Base-by-base conservation (phyloP, 2,888 invertebrate species). In the Chrysolina haemoptera region DNA sequence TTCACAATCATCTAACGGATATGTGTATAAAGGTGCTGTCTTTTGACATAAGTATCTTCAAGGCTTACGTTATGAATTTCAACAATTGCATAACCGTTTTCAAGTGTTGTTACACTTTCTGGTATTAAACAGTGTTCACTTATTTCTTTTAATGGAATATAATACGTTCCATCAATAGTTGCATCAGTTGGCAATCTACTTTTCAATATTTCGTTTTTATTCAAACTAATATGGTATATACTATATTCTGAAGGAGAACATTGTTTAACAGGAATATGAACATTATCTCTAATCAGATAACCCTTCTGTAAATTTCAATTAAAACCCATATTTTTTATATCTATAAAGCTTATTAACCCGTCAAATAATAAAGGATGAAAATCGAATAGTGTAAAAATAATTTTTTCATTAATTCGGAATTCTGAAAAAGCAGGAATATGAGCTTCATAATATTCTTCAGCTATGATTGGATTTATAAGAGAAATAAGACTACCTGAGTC, bases 371-470 rank as follows among this genome's bases (percentile, higher is more conserved):
- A 55, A 3, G 11, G 1, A 12, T 55, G 22, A 55, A 53, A 53
- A 53, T 53, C 53, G 12, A 20, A 53, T 20, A 53, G 6, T 18
- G 53, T 53, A n/a, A 48, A 48, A 5, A n/a, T n/a, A n/a, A 27
- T n/a, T 48, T n/a, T 48, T 48, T 48, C 48, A 48, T 48, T 48
- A 14, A 48, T 48, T 48, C n/a, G 48, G n/a, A n/a, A 14, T 53
- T 20, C 53, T 11, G 20, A 20, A 53, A 20, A 53, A 8, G 20
- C 53, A 5, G 53, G 20, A 53, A 48, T n/a, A n/a, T n/a, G 48
- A 14, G 48, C 48, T 48, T 48, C 48, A 48, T 48, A 48, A 48
- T 48, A 48, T 48, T 48, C 48, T 48, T 48, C n/a, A n/a, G 48
- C 48, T 48, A 48, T 48, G 6, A 48, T 48, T 48, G 48, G 48